Conservation (phyloP, 1,140 invertebrate species). For the Caenorhabditis briggsae region DNA sequence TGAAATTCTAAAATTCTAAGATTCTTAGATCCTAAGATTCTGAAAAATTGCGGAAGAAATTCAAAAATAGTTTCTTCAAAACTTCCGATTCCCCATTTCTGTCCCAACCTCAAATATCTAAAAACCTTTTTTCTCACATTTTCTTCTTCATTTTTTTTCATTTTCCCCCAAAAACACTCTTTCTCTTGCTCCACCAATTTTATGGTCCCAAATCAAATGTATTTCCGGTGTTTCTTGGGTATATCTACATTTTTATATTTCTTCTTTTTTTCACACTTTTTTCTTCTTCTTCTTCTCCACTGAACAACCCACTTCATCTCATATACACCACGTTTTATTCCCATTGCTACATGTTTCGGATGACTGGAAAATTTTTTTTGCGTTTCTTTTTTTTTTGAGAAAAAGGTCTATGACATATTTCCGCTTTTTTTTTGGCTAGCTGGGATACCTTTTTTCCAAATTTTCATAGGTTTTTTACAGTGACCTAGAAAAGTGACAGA, state of each 20-base stretch:
- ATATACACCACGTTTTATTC: not conserved
- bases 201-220: conserved; percentile 55
- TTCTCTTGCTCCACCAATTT: conserved; percentile 34
- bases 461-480: no score
- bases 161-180: not conserved
- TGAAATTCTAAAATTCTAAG: no score
- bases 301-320: not conserved
- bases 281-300: not conserved
- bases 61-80: no score
- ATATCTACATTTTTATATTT: not conserved
- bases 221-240: conserved; percentile 23
- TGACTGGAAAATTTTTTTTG: not conserved
- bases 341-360: not conserved
- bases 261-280: conserved; percentile 15
- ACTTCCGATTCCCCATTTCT: no score
- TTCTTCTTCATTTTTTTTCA: not conserved
- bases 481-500: no score
- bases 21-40: no score
- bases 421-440: not conserved
- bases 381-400: not conserved
- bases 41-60: no score
- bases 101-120: no score
- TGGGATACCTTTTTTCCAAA: not conserved
- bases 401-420: not conserved
- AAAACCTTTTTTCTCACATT: no score